Evolutionary conservation across 2,113 vertebrate genomes (phyloP), one percentile per base, ranked within the genome.

Genomic region (Canis aureus): DNA sequence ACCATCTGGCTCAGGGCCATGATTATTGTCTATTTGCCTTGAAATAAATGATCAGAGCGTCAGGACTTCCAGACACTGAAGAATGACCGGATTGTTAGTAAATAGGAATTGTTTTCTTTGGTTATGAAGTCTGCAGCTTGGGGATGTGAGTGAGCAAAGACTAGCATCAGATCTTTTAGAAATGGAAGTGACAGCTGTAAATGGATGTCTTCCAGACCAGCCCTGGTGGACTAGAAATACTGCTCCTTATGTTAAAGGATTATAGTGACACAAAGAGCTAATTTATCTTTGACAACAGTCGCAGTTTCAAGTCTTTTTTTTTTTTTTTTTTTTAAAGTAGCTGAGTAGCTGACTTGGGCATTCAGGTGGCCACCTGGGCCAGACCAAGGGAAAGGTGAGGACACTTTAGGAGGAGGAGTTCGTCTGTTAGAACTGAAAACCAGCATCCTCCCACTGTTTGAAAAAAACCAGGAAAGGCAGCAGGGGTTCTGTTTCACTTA

Each of bases 21-120:
- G 25, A 35, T n/a, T 93, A 82, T 60, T 74, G 55, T 67, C 55
- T 82, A 29, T 93, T 32, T 95, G 76, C 27, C 78, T 95, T 96
- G 53, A 89, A 62, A 80, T 38, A 43, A 32, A 57, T 6, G 29
- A 62, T 71, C 32, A 38, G 55, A 73, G 17, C 53, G 32, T 12
- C 23, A 25, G 29, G 74, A 79, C 71, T 91, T 78, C 38, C 3
- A 88, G 55, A 10, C 71, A 79, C 25, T n/a, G 29, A 83, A 62
- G 20, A 38, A 16, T 8, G 27, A 76, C n/a, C 9, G 15, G 89
- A 66, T 67, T 82, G 60, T 66, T 29, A 69, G 55, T 25, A 73
- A 93, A 35, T 0, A 43, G 20, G 32, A 96, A 55, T 66, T 60
- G 38, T 62, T 66, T 49, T 38, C 27, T 43, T 80, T 89, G 43